Conservation (phyloP, 2,797 vertebrate genomes). For the Clarias platycephalus region DNA sequence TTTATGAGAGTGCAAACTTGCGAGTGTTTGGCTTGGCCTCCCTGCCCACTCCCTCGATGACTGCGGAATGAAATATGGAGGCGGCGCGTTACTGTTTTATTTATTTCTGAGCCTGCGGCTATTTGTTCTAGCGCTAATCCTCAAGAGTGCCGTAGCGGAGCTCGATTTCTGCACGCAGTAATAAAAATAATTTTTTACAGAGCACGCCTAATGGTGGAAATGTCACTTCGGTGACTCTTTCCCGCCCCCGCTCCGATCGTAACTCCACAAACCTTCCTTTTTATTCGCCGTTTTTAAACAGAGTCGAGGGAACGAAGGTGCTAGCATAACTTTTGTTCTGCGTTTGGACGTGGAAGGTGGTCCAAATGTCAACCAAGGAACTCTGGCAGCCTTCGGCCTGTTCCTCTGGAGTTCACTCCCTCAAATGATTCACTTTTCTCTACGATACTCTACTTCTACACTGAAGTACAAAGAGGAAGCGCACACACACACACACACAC, state of each 20-base stretch:
- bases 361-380: slow-evolving; percentile 55
- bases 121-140: slow-evolving; percentile 74
- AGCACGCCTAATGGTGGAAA: slow-evolving; percentile 73
- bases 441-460: no score
- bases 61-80: slow-evolving; percentile 75
- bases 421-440: no score
- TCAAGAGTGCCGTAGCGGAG: slow-evolving; percentile 76
- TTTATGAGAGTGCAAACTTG: slow-evolving; percentile 79
- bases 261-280: slow-evolving; percentile 72
- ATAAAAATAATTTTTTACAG: slow-evolving; percentile 83
- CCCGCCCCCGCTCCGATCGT: slow-evolving; percentile 62
- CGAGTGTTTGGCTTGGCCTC: slow-evolving; percentile 78
- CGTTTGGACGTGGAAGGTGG: slow-evolving; percentile 53
- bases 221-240: slow-evolving; percentile 72
- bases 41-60: slow-evolving; percentile 71
- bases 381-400: slow-evolving; percentile 38
- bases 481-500: no score
- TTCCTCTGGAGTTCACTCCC: no score
- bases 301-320: background rate
- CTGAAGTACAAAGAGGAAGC: no score
- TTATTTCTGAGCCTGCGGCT: slow-evolving; percentile 70
- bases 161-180: slow-evolving; percentile 78
- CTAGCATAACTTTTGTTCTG: slow-evolving; percentile 46
- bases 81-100: slow-evolving; percentile 68
- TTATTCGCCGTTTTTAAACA: slow-evolving; percentile 59